These are phyloP conservation scores for Cheiracanthium punctorium DNA, from an alignment of 2,888 invertebrate genomes.

Conservation along the genomic window DNA sequence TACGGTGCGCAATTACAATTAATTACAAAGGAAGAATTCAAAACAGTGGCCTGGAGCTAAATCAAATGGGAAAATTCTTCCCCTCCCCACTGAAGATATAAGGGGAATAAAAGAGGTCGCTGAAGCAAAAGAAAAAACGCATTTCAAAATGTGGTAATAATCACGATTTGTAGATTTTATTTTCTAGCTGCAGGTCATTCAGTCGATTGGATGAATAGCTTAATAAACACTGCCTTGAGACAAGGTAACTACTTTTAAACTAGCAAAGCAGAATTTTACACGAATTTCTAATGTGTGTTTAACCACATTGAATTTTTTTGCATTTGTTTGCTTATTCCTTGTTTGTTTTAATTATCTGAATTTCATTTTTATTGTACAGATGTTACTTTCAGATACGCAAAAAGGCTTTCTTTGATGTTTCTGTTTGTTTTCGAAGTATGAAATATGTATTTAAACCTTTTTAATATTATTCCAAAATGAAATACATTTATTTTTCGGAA, in stretches of 20 bases:
- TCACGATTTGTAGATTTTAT: slow-evolving; percentile 62
- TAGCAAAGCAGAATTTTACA: too few species aligned
- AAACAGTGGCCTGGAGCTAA: slow-evolving; percentile 63
- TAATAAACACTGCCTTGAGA: slow-evolving; percentile 26
- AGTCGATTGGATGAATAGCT: slow-evolving; percentile 24
- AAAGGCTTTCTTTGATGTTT: background rate
- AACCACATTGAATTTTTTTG: too few species aligned
- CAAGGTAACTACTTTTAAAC: slow-evolving; percentile 49
- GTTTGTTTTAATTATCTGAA: background rate
- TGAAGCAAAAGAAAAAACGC: slow-evolving; percentile 29
- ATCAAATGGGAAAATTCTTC: slow-evolving; percentile 71
- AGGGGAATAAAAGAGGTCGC: slow-evolving; percentile 23
- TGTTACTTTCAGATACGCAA: background rate
- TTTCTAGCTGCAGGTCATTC: slow-evolving; percentile 43
- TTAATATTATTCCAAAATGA: too few species aligned
- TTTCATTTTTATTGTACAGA: background rate
- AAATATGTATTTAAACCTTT: background rate
- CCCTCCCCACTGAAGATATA: slow-evolving; percentile 35
- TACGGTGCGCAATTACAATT: slow-evolving; percentile 67
- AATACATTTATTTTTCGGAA: too few species aligned
- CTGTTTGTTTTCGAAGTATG: background rate
- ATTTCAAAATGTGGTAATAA: slow-evolving; percentile 60
- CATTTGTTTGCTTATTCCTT: too few species aligned
- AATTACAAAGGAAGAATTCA: slow-evolving; percentile 59
- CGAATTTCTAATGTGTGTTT: too few species aligned